phyloP scores from a whole-genome alignment of 2,888 invertebrate genomes.

The Cataglyphis cursor region DNA sequence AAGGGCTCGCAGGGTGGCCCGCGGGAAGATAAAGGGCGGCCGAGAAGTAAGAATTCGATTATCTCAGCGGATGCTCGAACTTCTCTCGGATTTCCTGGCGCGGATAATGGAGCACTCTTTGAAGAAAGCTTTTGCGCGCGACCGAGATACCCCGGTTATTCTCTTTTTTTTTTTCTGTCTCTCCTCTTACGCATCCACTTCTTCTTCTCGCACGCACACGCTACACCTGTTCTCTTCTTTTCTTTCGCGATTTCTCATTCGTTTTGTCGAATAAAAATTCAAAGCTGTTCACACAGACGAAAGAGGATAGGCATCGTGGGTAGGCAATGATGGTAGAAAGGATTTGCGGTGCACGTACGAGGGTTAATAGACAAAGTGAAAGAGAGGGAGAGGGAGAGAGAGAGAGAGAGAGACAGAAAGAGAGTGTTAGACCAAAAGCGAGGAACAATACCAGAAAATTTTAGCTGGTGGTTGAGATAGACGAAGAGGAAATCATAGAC shows the following conservation, averaged over 20 bases:
- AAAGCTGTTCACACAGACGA: conserved; percentile 60
- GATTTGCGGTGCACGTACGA: conserved; percentile 1
- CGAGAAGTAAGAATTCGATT: conserved; percentile 79
- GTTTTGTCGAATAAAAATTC: conserved; percentile 66
- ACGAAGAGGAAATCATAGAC: conserved; percentile 7
- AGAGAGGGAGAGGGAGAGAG: conserved; percentile 9
- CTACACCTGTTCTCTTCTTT: conserved; percentile 13
- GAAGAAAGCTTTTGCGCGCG: conserved; percentile 76
- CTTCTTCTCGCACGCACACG: conserved; percentile 47
- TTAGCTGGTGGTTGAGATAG: conserved; percentile 47
- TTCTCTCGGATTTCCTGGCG: conserved; percentile 79
- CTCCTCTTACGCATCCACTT: conserved; percentile 32
- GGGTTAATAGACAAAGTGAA: conserved; percentile 20
- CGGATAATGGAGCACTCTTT: conserved; percentile 79
- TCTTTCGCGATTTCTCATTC: conserved; percentile 48
- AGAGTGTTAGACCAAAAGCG: conserved; percentile 60
- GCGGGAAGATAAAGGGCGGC: conserved; percentile 74
- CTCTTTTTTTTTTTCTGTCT: conserved; percentile 54
- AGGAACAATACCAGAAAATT: conserved; percentile 75
- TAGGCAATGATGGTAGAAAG: conserved; percentile 45
- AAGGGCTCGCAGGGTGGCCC: conserved; percentile 53
- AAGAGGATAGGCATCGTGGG: conserved; percentile 50
- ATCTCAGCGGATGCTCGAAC: conserved; percentile 78
- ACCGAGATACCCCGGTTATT: conserved; percentile 65
- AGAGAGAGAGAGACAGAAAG: conserved; percentile 21